A percentile compares a stretch with the other conserved stretches of the same genome.
Conservation (phyloP, 2,888 invertebrate species). For the Trisateles emortualis region DNA sequence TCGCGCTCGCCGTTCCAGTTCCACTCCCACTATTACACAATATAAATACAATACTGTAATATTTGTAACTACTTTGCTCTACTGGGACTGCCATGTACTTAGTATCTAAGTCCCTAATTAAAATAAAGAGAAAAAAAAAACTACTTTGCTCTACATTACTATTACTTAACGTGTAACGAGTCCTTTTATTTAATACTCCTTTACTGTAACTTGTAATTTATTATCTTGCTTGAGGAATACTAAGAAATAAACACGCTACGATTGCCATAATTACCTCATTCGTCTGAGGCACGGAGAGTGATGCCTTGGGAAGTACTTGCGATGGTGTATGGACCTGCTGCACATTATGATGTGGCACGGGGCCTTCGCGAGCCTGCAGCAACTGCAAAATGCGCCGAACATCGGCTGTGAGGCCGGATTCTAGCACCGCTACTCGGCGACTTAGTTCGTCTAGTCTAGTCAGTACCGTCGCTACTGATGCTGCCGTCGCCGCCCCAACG, state of each 20-base stretch:
- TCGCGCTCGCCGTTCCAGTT: slow-evolving; percentile 73
- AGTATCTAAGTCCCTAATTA: too few relatives aligned
- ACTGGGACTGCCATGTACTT: too few relatives aligned
- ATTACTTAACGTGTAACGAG: too few relatives aligned
- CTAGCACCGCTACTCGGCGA: slow-evolving; percentile 90
- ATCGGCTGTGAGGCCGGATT: slow-evolving; percentile 91
- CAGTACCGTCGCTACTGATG: slow-evolving; percentile 85
- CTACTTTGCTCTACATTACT: too few relatives aligned
- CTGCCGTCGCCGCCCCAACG: slow-evolving; percentile 71
- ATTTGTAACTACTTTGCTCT: too few relatives aligned
- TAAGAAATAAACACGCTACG: too few relatives aligned
- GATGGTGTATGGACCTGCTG: slow-evolving; percentile 74
- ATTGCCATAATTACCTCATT: slow-evolving; percentile 71
- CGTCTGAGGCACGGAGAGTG: slow-evolving; percentile 77
- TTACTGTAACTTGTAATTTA: too few relatives aligned
- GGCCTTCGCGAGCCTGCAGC: slow-evolving; percentile 83
- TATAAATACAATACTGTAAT: slow-evolving; percentile 20
- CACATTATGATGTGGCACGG: slow-evolving; percentile 54
- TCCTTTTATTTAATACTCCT: too few relatives aligned
- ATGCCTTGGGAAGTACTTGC: slow-evolving; percentile 74
- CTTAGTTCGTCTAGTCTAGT: slow-evolving; percentile 90
- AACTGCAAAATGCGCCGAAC: slow-evolving; percentile 90
- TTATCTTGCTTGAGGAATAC: too few relatives aligned
- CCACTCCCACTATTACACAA: slow-evolving; percentile 75
- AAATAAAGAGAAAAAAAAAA: too few relatives aligned